phyloP scores from a whole-genome alignment of 2,113 vertebrate species.

The Hyla sarda region DNA sequence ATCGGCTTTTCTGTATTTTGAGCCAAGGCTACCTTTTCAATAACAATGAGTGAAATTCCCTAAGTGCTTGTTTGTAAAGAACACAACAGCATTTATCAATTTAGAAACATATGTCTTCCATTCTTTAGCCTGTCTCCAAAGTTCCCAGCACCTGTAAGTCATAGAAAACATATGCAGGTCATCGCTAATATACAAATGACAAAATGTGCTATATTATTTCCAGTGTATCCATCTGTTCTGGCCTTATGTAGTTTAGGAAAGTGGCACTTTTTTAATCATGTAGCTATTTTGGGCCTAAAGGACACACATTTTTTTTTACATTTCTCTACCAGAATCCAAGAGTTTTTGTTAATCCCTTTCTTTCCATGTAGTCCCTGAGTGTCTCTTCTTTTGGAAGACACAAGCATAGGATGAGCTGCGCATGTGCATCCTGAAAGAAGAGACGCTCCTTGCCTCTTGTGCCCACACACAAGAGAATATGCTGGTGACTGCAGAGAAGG shows the following conservation, averaged over 20 bases:
- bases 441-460: too few species aligned
- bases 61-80: background rate
- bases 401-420: too few species aligned
- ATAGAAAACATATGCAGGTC: background rate
- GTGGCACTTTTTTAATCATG: too few species aligned
- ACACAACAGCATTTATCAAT: conserved; percentile 27
- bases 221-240: background rate
- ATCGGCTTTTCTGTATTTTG: background rate
- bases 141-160: conserved; percentile 5
- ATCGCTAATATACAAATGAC: background rate
- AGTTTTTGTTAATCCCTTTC: too few species aligned
- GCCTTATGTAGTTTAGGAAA: background rate
- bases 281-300: too few species aligned
- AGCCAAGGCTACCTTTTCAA: conserved; percentile 3
- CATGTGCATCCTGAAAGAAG: too few species aligned
- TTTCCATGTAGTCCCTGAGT: too few species aligned
- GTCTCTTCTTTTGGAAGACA: too few species aligned
- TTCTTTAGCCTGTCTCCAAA: background rate
- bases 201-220: background rate
- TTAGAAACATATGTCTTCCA: conserved; percentile 2
- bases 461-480: too few species aligned
- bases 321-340: too few species aligned
- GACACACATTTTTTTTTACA: too few species aligned
- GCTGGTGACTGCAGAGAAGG: too few species aligned
- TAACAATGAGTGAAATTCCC: conserved; percentile 19